Conservation (phyloP, 2,888 invertebrate genomes). For the Parasteatoda lunata region DNA sequence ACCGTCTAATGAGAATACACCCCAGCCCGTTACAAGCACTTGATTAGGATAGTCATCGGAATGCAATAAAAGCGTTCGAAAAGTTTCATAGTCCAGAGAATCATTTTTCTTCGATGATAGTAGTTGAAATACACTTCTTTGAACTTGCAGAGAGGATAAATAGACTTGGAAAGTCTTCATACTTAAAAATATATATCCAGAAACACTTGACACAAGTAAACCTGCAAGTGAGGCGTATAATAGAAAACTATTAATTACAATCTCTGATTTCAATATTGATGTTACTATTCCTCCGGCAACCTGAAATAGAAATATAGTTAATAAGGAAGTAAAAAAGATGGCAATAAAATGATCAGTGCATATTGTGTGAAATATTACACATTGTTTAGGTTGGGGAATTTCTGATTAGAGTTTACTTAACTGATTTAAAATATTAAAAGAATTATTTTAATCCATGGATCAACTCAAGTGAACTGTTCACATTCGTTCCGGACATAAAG, state of each 20-base stretch:
- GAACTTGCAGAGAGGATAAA: conserved; percentile 19
- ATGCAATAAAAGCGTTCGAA: conserved; percentile 6
- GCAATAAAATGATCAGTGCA: no score
- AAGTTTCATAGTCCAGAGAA: neutral
- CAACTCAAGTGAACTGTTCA: no score
- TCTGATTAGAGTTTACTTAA: no score
- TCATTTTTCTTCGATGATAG: neutral
- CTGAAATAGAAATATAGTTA: neutral
- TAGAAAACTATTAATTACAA: neutral
- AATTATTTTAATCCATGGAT: no score
- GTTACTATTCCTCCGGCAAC: conserved; percentile 33
- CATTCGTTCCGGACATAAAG: no score
- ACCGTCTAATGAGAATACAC: conserved; percentile 38
- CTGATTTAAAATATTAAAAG: no score
- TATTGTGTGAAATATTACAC: no score
- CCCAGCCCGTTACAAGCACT: conserved; percentile 34
- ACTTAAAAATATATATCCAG: conserved; percentile 20
- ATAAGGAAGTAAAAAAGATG: no score
- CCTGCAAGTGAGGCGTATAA: neutral
- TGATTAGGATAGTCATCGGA: conserved; percentile 31
- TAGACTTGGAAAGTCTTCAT: conserved; percentile 19
- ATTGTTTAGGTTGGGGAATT: no score
- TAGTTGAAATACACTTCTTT: conserved; percentile 15
- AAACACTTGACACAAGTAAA: conserved; percentile 13
- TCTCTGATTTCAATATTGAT: neutral